Percentiles rank a stretch among this genome's conserved stretches.
Evolutionary conservation across 2,888 invertebrate genomes (phyloP).

Genomic region (Drosophila atripex): DNA sequence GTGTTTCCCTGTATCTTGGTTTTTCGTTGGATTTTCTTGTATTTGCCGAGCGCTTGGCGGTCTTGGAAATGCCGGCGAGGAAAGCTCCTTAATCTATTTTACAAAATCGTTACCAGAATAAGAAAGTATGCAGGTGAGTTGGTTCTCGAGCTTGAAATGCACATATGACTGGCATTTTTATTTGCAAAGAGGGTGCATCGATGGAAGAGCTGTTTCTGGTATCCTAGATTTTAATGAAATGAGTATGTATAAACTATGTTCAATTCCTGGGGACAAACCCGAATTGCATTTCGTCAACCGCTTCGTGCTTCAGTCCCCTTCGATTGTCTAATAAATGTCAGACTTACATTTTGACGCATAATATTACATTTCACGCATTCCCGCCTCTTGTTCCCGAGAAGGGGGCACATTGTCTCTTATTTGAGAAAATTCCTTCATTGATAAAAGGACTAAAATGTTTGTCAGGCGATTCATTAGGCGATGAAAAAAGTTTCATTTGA

Average conservation of each 20-base stretch:
- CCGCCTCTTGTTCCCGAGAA: constrained; percentile 48
- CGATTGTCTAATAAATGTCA: constrained; percentile 70
- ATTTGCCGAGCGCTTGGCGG: constrained; percentile 61
- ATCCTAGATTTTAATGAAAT: neutral
- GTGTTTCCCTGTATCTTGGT: constrained; percentile 27
- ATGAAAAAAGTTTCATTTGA: constrained; percentile 53
- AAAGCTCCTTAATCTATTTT: constrained; percentile 54
- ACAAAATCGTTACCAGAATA: constrained; percentile 29
- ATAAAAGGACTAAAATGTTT: constrained; percentile 39
- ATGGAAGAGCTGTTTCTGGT: neutral
- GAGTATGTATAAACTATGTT: neutral
- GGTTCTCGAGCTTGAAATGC: neutral
- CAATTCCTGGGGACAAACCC: neutral
- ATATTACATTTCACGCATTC: constrained; percentile 39
- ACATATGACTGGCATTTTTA: neutral
- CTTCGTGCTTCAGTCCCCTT: constrained; percentile 1
- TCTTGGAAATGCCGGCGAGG: constrained; percentile 36
- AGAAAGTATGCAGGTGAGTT: neutral
- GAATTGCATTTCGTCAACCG: constrained; percentile 4
- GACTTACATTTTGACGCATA: constrained; percentile 54
- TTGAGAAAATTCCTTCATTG: constrained; percentile 36
- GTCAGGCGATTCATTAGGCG: constrained; percentile 56
- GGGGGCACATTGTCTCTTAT: constrained; percentile 50
- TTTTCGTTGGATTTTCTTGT: constrained; percentile 49
- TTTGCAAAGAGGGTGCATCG: neutral